Evolutionary conservation across 2,113 vertebrate genomes (phyloP).

Genomic region (Enhydra lutris): DNA sequence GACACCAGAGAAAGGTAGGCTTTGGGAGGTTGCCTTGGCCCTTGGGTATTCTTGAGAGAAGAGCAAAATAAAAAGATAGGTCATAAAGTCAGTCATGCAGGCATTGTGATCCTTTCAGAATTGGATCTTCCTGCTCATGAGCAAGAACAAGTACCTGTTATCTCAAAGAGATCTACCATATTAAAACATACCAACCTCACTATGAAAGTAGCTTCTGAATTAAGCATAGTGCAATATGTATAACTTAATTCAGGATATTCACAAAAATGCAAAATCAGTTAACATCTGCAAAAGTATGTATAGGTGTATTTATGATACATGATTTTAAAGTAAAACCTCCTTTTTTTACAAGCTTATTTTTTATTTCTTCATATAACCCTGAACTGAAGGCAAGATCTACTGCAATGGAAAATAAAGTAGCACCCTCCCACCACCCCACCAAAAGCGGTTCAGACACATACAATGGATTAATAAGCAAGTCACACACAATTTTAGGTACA

Average conservation of each 20-base stretch:
- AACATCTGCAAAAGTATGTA: not conserved
- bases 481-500: not conserved
- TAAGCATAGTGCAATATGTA: not conserved
- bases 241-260: not conserved
- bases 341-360: not conserved
- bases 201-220: not conserved
- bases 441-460: not conserved
- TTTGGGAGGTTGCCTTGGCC: slow-evolving; percentile 18
- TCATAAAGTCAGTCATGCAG: slow-evolving; percentile 48
- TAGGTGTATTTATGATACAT: not conserved
- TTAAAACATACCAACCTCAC: not conserved
- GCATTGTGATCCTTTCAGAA: slow-evolving; percentile 44
- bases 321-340: not conserved
- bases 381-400: not conserved
- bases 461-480: not conserved
- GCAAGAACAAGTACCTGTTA: not conserved
- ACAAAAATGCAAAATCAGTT: not conserved
- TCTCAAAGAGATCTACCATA: slow-evolving; percentile 24
- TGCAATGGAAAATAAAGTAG: not conserved
- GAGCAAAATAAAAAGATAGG: slow-evolving; percentile 38
- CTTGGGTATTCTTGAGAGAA: slow-evolving; percentile 32
- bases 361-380: not conserved
- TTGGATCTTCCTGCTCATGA: slow-evolving; percentile 56
- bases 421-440: not conserved
- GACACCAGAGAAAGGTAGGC: slow-evolving; percentile 54